These are phyloP conservation scores for Batillaria attramentaria DNA, from an alignment of 1,140 invertebrate genomes.

Conservation along the genomic window DNA sequence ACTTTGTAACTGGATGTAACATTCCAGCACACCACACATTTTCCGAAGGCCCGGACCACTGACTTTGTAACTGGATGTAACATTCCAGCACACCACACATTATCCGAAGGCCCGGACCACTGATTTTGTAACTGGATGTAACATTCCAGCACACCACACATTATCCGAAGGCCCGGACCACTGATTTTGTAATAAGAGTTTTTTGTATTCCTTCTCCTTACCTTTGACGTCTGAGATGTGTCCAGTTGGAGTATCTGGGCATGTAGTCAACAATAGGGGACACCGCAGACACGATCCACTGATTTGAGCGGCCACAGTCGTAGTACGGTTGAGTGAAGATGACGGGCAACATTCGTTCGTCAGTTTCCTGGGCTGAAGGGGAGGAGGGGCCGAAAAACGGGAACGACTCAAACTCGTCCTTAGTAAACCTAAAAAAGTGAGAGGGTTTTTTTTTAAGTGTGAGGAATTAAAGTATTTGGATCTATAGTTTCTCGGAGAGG, in stretches of 20 bases:
- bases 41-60: too few species aligned
- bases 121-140: too few species aligned
- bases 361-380: slow-evolving; percentile 54
- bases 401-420: slow-evolving; percentile 47
- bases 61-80: too few species aligned
- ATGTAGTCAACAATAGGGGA: slow-evolving; percentile 96
- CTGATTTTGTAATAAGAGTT: slow-evolving; percentile 94
- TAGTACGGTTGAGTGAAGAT: slow-evolving; percentile 96
- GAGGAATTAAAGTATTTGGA: not conserved
- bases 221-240: slow-evolving; percentile 96
- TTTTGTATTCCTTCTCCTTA: slow-evolving; percentile 85
- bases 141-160: too few species aligned
- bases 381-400: slow-evolving; percentile 66
- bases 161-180: too few species aligned
- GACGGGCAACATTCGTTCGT: slow-evolving; percentile 86
- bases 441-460: not conserved
- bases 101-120: too few species aligned
- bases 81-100: too few species aligned
- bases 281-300: slow-evolving; percentile 94
- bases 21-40: too few species aligned
- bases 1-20: too few species aligned
- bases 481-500: not conserved
- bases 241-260: slow-evolving; percentile 89
- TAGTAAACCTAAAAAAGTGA: slow-evolving; percentile 37
- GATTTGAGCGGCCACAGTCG: slow-evolving; percentile 94